Percentiles rank a stretch among this genome's conserved stretches.
Evolutionary conservation across 2,797 vertebrate genomes (phyloP).

Genomic region (Esox masquinongy): DNA sequence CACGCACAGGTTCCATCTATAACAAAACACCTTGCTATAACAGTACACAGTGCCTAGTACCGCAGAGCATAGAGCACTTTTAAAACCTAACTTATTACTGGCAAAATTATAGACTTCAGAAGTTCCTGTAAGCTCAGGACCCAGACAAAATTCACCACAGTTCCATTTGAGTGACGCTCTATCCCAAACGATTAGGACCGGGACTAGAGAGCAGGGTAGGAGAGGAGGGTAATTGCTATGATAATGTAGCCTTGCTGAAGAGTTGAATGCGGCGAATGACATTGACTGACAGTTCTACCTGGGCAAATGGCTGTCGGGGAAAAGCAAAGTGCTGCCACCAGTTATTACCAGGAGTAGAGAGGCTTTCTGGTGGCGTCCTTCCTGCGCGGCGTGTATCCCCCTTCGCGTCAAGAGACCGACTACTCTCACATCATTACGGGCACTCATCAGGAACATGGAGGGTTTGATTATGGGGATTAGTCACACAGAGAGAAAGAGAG

Average conservation of each 20-base stretch:
- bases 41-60: neutral
- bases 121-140: neutral
- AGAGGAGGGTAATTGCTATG: slow-evolving; percentile 26
- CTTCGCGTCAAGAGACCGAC: neutral
- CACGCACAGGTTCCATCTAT: neutral
- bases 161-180: neutral
- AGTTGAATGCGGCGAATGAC: slow-evolving; percentile 34
- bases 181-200: slow-evolving; percentile 24
- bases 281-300: slow-evolving; percentile 40
- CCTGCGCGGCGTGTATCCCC: neutral
- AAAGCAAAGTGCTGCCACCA: slow-evolving; percentile 40
- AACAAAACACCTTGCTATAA: neutral
- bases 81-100: neutral
- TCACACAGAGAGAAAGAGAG: slow-evolving; percentile 3
- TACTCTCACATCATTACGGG: slow-evolving; percentile 1
- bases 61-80: neutral
- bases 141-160: neutral
- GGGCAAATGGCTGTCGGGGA: slow-evolving; percentile 31
- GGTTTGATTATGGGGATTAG: slow-evolving; percentile 8
- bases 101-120: neutral
- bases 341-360: slow-evolving; percentile 27
- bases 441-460: slow-evolving; percentile 1
- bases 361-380: neutral
- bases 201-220: slow-evolving; percentile 6
- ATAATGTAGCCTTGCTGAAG: slow-evolving; percentile 42